Evolutionary conservation across 2,888 invertebrate species (phyloP).

Genomic region (Periphyllus acericola): DNA sequence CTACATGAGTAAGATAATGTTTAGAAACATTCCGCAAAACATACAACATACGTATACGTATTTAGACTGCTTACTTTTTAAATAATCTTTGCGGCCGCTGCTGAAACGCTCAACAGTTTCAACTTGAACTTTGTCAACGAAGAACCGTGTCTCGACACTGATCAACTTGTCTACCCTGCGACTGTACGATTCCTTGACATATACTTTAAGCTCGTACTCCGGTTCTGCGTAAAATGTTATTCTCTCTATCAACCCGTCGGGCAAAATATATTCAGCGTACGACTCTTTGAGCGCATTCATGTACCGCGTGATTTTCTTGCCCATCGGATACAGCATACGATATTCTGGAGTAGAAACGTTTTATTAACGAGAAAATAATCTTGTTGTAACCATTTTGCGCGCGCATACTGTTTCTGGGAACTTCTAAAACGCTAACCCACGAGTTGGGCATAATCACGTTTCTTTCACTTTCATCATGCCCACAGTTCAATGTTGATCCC

Average conservation of each 20-base stretch:
- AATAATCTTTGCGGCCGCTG: constrained; percentile 12
- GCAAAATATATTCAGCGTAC: constrained; percentile 80
- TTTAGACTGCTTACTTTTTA: constrained; percentile 34
- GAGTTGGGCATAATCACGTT: constrained; percentile 77
- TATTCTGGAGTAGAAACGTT: constrained; percentile 66
- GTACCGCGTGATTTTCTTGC: constrained; percentile 75
- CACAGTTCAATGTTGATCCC: constrained; percentile 65
- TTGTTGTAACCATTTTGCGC: not conserved
- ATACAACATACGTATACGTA: not conserved
- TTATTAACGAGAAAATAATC: not conserved
- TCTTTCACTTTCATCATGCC: constrained; percentile 67
- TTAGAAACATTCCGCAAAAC: not conserved
- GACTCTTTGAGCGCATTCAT: constrained; percentile 81
- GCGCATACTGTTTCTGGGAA: constrained; percentile 71
- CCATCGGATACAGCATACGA: constrained; percentile 74
- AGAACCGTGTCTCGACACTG: not conserved
- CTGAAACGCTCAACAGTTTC: constrained; percentile 8
- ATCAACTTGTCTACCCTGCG: constrained; percentile 75
- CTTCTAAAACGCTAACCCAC: constrained; percentile 78
- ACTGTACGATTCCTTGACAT: constrained; percentile 68
- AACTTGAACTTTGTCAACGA: not conserved
- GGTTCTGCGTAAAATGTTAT: constrained; percentile 74
- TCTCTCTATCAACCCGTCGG: constrained; percentile 77
- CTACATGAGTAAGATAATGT: constrained; percentile 5
- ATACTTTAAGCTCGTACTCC: constrained; percentile 69